Evolutionary conservation across 2,113 vertebrate species (phyloP).

Genomic region (Crotalus horridus): DNA sequence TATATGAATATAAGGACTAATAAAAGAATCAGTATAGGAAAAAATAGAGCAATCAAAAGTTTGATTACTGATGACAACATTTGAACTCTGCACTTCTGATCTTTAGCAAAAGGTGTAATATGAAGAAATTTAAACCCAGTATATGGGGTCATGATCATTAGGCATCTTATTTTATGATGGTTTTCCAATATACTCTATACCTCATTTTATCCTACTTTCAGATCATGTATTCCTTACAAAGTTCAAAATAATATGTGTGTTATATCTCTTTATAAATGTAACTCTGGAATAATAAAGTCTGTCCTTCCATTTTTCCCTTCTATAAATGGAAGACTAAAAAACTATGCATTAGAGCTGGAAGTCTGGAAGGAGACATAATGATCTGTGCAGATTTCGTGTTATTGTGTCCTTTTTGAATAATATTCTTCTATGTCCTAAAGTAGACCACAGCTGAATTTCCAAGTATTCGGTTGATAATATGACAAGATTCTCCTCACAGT

Average conservation of each 20-base stretch:
- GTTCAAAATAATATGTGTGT: background rate
- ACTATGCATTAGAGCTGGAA: background rate
- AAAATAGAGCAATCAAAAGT: background rate
- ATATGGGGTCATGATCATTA: background rate
- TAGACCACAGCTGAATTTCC: background rate
- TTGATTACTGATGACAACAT: background rate
- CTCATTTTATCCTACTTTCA: background rate
- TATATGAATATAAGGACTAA: background rate
- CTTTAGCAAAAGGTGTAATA: background rate
- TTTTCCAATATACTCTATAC: background rate
- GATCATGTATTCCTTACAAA: background rate
- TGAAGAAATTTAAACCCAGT: background rate
- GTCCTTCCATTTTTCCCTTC: background rate
- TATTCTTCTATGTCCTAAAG: background rate
- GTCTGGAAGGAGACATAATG: background rate
- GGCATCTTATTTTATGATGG: background rate
- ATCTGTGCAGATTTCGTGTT: background rate
- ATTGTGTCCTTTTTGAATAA: background rate
- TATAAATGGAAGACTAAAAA: background rate
- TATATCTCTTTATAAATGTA: background rate
- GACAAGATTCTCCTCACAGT: background rate
- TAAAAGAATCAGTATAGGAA: background rate
- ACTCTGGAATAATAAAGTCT: background rate
- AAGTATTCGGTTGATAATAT: background rate
- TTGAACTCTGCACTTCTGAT: background rate